Base-by-base conservation (phyloP, 2,113 vertebrate genomes). In the Dipodomys spectabilis region DNA sequence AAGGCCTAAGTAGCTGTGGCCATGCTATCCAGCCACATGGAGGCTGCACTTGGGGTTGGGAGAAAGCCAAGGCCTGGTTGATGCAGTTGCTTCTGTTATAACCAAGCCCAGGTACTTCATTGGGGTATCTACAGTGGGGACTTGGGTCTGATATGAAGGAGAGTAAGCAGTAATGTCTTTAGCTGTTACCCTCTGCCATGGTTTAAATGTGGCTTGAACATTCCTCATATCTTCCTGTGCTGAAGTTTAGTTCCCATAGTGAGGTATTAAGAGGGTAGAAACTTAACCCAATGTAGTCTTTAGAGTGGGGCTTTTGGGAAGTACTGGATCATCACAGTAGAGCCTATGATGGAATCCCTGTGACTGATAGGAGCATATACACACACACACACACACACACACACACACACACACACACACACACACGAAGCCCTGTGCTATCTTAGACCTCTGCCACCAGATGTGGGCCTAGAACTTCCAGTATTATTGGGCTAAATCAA, bases 121-220 rank as follows among this genome's bases (percentile, higher is more conserved):
- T 10, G 53, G 27, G 22, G 49, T 69, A 7, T 62, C 22, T 68
- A 6, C 3, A n/a, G 28, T 28, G 6, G 53, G 30, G 13, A 6
- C 13, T 32, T 3, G 71, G 7, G 27, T 86, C n/a, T 39, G 45
- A 19, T 13, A 1, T 2, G 23, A 19, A 30, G n/a, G 44, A 82
- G 22, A 4, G 1, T 0, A 2, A 20, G 28, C 11, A 23, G 18
- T 64, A n/a, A 0, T 3, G 20, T 44, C 39, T 25, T 27, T 6
- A 20, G 44, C 13, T 67, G 30, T 18, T 16, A 8, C 39, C 1
- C 81, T 20, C 23, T 39, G 20, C 49, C 69, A 5, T 8, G 35
- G 13, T 12, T 67, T 7, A 12, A 11, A 22, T 23, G 32, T 20
- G 45, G 45, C 45, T 44, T 44, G 12, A 30, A 45, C 1, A 18